Base-by-base conservation (phyloP, 1,140 invertebrate genomes). In the Nixonia krombeini region DNA sequence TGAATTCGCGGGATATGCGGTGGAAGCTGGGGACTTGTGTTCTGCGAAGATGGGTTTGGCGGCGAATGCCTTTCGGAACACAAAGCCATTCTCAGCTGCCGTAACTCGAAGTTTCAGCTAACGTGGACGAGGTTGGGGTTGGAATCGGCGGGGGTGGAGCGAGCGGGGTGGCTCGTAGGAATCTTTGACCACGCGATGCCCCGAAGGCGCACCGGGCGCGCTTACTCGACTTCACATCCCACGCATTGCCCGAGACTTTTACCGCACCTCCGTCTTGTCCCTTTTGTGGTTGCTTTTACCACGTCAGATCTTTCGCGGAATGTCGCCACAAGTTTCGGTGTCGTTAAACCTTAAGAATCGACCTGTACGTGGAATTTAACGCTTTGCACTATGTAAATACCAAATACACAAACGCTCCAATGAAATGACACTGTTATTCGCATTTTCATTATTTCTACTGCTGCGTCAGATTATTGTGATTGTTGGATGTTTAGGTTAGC, bases 11-110 rank as follows among this genome's bases (percentile, higher is more conserved):
- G n/a, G n/a, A n/a, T n/a, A n/a, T n/a, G n/a, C n/a, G n/a, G n/a
- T n/a, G n/a, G n/a, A n/a, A n/a, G n/a, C n/a, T n/a, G n/a, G n/a
- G n/a, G n/a, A n/a, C n/a, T n/a, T n/a, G n/a, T n/a, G n/a, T 56
- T 62, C 46, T 57, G 31, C 35, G 45, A 68, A 68, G 52, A 61
- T 51, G 58, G 44, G 63, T 67, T 68, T 57, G 61, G 50, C 47
- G 56, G 45, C 63, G 68, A 70, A 83, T 82, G 75, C 81, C 80
- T 82, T 72, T 59, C 73, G 66, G 73, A 70, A 81, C 74, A 82
- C 81, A 83, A 84, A 85, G 83, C 83, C 82, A 85, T 84, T 84
- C 82, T 82, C 76, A 72, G 78, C 80, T 83, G 79, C 72, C 70
- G 70, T 76, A 75, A 72, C 69, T 74, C 52, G 71, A 82, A 83